A percentile compares a stretch with the other conserved stretches of the same genome.
These are phyloP conservation scores for Hirundo rustica DNA, from an alignment of 2,797 vertebrate genomes.

Conservation along the genomic window DNA sequence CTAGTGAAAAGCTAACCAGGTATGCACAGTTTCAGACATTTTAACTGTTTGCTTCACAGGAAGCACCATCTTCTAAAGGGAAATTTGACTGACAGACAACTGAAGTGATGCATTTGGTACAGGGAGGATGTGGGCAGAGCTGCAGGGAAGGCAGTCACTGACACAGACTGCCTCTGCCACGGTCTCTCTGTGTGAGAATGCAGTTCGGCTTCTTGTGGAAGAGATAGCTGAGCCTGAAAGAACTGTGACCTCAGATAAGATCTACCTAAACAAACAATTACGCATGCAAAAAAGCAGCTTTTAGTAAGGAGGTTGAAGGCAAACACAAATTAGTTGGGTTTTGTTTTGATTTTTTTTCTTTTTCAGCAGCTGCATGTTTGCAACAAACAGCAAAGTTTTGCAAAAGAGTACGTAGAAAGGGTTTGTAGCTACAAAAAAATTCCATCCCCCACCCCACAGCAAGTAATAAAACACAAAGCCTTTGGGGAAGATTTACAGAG, in stretches of 20 bases:
- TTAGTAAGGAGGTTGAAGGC: not conserved
- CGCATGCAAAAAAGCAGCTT: not conserved
- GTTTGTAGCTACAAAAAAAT: not conserved
- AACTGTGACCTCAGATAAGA: not conserved
- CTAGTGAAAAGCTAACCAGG: not conserved
- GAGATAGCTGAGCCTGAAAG: not conserved
- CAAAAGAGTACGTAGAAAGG: not conserved
- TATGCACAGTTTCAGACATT: not conserved
- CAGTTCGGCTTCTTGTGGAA: not conserved
- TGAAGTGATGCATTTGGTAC: not conserved
- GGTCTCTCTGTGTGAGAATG: not conserved
- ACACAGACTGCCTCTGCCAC: not conserved
- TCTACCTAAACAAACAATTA: not conserved
- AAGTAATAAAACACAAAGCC: not conserved
- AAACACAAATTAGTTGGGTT: not conserved
- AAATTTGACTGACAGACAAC: not conserved
- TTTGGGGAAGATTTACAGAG: not conserved
- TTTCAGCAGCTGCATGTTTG: not conserved
- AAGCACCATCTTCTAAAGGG: not conserved
- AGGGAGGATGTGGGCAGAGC: not conserved
- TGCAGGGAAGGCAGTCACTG: not conserved
- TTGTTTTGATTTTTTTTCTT: not conserved
- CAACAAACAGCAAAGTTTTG: not conserved
- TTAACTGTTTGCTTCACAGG: not conserved
- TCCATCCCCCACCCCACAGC: accelerated